Conservation (phyloP, 2,113 vertebrate species). For the Canis aureus region DNA sequence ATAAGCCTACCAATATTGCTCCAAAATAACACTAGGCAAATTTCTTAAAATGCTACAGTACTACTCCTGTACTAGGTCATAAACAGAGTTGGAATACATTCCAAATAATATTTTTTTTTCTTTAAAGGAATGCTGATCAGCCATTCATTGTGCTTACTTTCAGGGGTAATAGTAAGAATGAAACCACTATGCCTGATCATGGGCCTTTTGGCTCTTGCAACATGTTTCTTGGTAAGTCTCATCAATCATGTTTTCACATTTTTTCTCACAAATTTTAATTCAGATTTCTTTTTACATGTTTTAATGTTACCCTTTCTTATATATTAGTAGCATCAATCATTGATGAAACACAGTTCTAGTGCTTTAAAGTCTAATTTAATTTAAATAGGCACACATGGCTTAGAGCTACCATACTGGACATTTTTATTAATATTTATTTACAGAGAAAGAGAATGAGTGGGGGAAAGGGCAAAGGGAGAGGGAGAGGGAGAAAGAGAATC, state of each 20-base stretch:
- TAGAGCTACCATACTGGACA: neutral
- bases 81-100: neutral
- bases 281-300: neutral
- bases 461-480: neutral
- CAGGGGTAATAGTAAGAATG: conserved; percentile 33
- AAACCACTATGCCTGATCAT: neutral
- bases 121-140: neutral
- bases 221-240: conserved; percentile 56
- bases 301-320: neutral
- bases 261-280: neutral
- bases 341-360: neutral
- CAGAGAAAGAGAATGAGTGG: neutral
- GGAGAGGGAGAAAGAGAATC: neutral
- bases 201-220: conserved; percentile 47
- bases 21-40: conserved; percentile 2
- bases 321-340: neutral
- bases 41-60: neutral
- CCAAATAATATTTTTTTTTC: neutral
- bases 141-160: conserved; percentile 1
- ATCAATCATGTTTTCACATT: neutral
- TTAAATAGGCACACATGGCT: neutral
- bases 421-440: neutral
- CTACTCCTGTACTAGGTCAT: neutral
- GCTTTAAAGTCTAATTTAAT: neutral
- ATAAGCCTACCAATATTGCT: neutral